Evolutionary conservation across 2,888 invertebrate genomes (phyloP).

Genomic region (Lepidochitona cinerea): DNA sequence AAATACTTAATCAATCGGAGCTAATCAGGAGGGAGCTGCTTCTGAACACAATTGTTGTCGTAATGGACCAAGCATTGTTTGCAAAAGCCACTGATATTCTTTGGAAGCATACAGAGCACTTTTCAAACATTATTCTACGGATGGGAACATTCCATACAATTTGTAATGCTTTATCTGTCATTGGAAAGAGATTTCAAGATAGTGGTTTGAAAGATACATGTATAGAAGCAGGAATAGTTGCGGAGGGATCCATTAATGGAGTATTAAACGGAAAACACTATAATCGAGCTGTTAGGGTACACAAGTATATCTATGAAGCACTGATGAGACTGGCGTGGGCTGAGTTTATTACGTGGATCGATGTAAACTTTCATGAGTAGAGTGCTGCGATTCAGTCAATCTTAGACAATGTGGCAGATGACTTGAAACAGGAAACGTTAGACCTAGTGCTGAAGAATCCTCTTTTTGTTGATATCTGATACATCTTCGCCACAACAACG

Average conservation of each 20-base stretch:
- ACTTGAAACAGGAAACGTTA: neutral
- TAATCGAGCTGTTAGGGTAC: constrained; percentile 23
- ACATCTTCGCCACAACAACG: too few relatives aligned
- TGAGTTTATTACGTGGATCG: too few relatives aligned
- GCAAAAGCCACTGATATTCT: constrained; percentile 26
- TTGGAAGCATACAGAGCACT: constrained; percentile 19
- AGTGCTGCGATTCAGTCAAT: neutral
- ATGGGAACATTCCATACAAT: constrained; percentile 32
- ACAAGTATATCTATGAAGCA: constrained; percentile 27
- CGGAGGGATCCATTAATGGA: constrained; percentile 6
- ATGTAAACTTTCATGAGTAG: too few relatives aligned
- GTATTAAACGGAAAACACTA: constrained; percentile 24
- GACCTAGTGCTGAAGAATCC: too few relatives aligned
- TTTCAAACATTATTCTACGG: constrained; percentile 16
- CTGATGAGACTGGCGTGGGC: constrained; percentile 8
- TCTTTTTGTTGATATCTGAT: too few relatives aligned
- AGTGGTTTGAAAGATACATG: neutral
- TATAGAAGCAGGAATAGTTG: neutral
- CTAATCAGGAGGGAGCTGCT: constrained; percentile 16
- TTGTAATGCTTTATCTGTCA: constrained; percentile 14
- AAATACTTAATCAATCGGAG: constrained; percentile 23
- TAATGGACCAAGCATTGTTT: constrained; percentile 35
- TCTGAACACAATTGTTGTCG: constrained; percentile 22
- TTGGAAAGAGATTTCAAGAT: constrained; percentile 34
- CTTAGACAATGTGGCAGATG: neutral